These are phyloP conservation scores for Agrochola circellaris DNA, from an alignment of 2,888 invertebrate genomes.

Conservation along the genomic window DNA sequence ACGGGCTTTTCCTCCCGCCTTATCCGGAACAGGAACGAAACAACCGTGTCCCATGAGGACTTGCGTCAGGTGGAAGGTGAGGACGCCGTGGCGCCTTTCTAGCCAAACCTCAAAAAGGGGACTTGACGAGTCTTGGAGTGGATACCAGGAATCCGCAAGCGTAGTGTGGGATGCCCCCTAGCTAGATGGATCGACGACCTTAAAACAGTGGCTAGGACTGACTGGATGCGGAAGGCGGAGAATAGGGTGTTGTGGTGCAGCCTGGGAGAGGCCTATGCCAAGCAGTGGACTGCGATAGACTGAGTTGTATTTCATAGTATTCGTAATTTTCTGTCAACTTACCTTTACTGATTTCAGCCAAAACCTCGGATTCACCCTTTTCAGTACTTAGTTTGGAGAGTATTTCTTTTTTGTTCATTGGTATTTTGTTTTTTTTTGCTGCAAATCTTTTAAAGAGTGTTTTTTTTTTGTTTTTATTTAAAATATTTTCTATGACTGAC, in stretches of 20 bases:
- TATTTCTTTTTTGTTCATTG: conserved; percentile 26
- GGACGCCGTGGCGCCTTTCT: too few relatives aligned
- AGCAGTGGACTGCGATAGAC: not conserved
- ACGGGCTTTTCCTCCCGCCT: too few relatives aligned
- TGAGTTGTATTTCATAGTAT: not conserved
- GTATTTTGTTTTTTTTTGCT: not conserved
- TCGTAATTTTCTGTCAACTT: not conserved
- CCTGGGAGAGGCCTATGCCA: not conserved
- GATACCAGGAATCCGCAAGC: not conserved
- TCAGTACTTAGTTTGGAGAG: conserved; percentile 37
- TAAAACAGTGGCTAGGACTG: not conserved
- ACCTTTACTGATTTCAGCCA: conserved; percentile 36
- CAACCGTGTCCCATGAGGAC: too few relatives aligned
- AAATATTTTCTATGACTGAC: conserved; percentile 32
- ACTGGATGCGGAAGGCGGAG: not conserved
- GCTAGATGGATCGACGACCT: not conserved
- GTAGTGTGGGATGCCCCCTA: not conserved
- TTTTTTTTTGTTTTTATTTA: conserved; percentile 24
- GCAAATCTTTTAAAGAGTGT: not conserved
- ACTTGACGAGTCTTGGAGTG: not conserved
- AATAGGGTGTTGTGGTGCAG: not conserved
- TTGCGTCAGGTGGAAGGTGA: too few relatives aligned
- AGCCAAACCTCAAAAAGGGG: too few relatives aligned
- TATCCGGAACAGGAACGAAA: too few relatives aligned
- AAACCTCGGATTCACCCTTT: conserved; percentile 32